Evolutionary conservation across 2,113 vertebrate genomes (phyloP), one percentile per base, ranked within the genome.

Genomic region (Synodontis membranacea): DNA sequence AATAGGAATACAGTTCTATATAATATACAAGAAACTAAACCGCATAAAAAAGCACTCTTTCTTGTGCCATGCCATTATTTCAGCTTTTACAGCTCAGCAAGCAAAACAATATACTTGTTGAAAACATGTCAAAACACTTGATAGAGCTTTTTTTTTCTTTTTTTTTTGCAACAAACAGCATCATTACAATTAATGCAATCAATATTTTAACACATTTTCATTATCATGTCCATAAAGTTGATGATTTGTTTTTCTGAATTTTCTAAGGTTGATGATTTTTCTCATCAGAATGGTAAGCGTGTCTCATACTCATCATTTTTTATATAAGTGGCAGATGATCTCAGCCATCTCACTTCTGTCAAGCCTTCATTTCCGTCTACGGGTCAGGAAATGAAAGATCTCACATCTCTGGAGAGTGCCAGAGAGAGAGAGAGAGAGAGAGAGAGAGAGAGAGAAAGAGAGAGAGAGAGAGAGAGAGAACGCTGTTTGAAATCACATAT

Each of bases 351-450:
- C 8, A 70, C 34, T 78, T 68, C 62, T 28, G 68, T 58, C 68
- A 75, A 39, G 66, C 31, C 66, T 56, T 17, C 80, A 64, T 64
- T 82, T 82, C 58, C 37, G 3, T 84, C 34, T 84, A 21, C 80
- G 74, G 68, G 15, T 60, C 56, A 58, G 83, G 83, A 84, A 84
- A 84, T 84, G 54, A 58, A 60, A 84, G 72, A 76, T 76, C 9
- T 23, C 70, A 60, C 83, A 76, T 75, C 31, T 58, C 83, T 74
- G 14, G 42, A 12, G 42, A 23, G 62, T n/a, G n/a, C n/a, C n/a
- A 50, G 62, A 23, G 44, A 68, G 44, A 34, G 6, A 10, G 80
- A 82, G 58, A 42, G 25, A 56, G 54, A 39, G 23, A 60, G 79
- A 58, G 79, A 39, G 31, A 37, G 78, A 56, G 50, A 15, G 11